Percentiles rank a stretch among this genome's conserved stretches.
These are phyloP conservation scores for Pogoniulus pusillus DNA, from an alignment of 2,797 vertebrate genomes.

Conservation along the genomic window DNA sequence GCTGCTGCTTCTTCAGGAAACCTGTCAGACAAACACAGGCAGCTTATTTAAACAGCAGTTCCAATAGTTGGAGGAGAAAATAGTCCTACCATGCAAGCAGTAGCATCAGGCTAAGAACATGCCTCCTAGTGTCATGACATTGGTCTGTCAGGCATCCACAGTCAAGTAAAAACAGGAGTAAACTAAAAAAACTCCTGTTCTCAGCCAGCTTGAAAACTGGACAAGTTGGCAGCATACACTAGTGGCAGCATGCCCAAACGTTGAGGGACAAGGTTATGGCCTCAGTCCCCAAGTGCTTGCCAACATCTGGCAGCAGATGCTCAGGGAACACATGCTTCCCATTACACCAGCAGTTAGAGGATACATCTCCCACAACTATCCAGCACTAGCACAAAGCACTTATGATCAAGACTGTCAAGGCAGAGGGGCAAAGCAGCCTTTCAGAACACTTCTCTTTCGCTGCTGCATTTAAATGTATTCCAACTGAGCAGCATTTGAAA, in stretches of 20 bases:
- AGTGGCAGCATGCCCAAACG: not conserved
- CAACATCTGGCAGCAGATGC: constrained; percentile 33
- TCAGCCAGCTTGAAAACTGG: not conserved
- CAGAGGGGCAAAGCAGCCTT: not conserved
- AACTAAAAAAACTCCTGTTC: not conserved
- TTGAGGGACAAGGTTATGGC: not conserved
- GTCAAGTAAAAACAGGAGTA: not conserved
- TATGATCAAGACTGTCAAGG: not conserved
- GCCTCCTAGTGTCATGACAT: not conserved
- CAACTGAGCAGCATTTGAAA: not conserved
- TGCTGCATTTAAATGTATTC: not conserved
- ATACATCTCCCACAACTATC: not conserved
- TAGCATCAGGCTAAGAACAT: not conserved
- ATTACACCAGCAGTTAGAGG: not conserved
- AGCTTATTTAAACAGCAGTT: not conserved
- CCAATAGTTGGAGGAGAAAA: not conserved
- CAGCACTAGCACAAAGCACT: not conserved
- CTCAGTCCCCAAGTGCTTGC: not conserved
- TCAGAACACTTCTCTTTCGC: not conserved
- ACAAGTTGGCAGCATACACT: not conserved
- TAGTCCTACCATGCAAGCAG: not conserved
- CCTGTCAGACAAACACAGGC: not conserved
- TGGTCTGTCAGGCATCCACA: not conserved
- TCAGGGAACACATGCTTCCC: not conserved
- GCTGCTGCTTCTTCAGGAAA: not conserved